Evolutionary conservation across 2,113 vertebrate species (phyloP).

Genomic region (Sakesphorus luctuosus): DNA sequence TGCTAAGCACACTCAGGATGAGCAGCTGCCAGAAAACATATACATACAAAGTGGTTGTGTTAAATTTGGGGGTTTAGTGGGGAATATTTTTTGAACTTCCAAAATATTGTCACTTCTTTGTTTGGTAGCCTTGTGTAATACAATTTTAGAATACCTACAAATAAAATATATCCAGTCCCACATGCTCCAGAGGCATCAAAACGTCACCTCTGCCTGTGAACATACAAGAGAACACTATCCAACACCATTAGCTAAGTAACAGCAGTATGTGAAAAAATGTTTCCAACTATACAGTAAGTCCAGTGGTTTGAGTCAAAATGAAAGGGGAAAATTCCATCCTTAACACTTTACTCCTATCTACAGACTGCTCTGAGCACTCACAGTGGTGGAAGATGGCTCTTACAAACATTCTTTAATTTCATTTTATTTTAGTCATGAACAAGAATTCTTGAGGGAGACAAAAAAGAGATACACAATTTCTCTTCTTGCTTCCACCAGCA

Average conservation of each 20-base stretch:
- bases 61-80: neutral
- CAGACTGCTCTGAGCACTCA: neutral
- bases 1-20: neutral
- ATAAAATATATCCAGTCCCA: neutral
- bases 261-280: neutral
- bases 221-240: neutral
- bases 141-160: neutral
- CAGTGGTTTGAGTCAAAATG: neutral
- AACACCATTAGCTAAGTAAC: neutral
- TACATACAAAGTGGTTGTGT: neutral
- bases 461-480: neutral
- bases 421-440: neutral
- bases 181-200: neutral
- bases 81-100: neutral
- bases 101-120: neutral
- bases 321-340: neutral
- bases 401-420: neutral
- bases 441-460: neutral
- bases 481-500: neutral
- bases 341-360: neutral
- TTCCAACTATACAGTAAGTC: neutral
- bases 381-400: neutral
- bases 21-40: neutral
- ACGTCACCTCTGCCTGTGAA: neutral
- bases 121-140: neutral